Conservation (phyloP, 2,113 vertebrate genomes). For the Larimichthys polyactis region DNA sequence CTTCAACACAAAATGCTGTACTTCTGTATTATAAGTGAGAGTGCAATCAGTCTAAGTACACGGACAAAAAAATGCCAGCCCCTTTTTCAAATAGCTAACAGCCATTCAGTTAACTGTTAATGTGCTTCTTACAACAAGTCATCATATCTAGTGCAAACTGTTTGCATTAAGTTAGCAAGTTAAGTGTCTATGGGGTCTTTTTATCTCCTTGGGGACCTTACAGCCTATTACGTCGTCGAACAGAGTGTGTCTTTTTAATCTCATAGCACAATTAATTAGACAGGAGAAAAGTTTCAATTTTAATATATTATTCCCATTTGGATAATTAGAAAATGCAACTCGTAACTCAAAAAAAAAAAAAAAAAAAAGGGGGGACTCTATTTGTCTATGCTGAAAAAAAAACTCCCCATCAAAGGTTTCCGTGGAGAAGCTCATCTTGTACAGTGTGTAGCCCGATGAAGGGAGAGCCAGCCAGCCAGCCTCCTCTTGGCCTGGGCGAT, state of each 20-base stretch:
- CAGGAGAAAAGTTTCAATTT: constrained; percentile 70
- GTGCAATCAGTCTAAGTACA: neutral
- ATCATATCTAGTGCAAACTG: constrained; percentile 6
- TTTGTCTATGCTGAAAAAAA: constrained; percentile 26
- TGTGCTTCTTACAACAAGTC: constrained; percentile 1
- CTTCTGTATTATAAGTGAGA: neutral
- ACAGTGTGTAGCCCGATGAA: constrained; percentile 15
- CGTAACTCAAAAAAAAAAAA: constrained; percentile 3
- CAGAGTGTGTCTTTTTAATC: constrained; percentile 80
- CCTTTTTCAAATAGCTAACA: neutral
- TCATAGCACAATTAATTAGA: constrained; percentile 81
- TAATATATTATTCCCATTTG: constrained; percentile 76
- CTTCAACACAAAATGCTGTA: neutral
- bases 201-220: constrained; percentile 61
- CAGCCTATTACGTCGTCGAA: constrained; percentile 76
- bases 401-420: neutral
- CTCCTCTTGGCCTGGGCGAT: constrained; percentile 42
- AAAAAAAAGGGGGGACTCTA: constrained; percentile 1
- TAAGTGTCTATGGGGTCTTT: constrained; percentile 63
- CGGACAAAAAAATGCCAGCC: neutral
- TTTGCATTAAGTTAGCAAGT: constrained; percentile 51
- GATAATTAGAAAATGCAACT: constrained; percentile 76
- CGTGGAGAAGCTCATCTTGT: neutral
- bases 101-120: neutral
- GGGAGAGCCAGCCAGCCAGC: constrained; percentile 27